Base-by-base conservation (phyloP, 2,888 invertebrate species). In the Leptopilina syphax region DNA sequence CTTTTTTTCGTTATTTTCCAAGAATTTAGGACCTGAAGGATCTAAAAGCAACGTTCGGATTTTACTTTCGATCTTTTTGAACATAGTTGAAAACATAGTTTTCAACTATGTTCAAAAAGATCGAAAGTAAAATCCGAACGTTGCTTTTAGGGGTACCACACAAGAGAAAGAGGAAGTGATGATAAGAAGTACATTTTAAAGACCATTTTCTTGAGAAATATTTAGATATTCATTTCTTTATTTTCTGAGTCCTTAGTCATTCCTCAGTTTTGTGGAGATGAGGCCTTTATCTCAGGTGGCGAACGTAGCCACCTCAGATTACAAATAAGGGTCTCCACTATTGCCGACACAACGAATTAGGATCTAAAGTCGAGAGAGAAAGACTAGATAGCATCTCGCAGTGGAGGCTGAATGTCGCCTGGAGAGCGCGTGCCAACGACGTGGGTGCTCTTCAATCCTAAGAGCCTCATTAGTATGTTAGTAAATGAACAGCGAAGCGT, bases 261-360 rank as follows among this genome's bases (percentile, higher is more conserved):
- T 34, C 34, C 34, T 34, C 34, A 34, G 34, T 34, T 34, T 34
- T 2, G 34, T 34, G 34, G 34, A 34, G 34, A 34, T 34, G 34
- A 34, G 80, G 68, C 78, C 83, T 79, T 82, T 83, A 79, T 86
- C 78, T 80, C 82, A 85, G 85, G 84, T 85, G 88, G 83, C 86
- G 88, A 87, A 85, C 86, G 89, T 87, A 86, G 85, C 82, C 44
- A 44, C 44, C 44, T 44, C 44, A 84, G 84, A 84, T 88, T 89
- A 90, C 90, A 90, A 90, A 90, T 89, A 89, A 89, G 87, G 86
- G 83, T 85, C 85, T 85, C 85, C 84, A 81, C 82, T 82, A 76
- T 9, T 76, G 84, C 84, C 88, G 86, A 88, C 88, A 85, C 86
- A 85, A 86, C 83, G 88, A 89, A 89, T 89, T 89, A 89, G 89